Base-by-base conservation (phyloP, 2,888 invertebrate species). In the Hydropsyche betteni region DNA sequence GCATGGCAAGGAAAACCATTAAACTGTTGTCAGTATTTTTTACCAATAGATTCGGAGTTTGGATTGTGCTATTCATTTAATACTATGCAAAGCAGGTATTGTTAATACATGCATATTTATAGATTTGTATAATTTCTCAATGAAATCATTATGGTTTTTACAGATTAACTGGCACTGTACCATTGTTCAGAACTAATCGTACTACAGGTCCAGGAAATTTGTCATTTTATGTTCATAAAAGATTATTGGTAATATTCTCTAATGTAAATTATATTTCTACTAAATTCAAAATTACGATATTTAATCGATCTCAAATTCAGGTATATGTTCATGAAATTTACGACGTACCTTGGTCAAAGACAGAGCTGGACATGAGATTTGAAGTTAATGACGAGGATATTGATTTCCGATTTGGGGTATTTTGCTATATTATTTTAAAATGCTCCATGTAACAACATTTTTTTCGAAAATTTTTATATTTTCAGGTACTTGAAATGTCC, bases 41-140 rank as follows among this genome's bases (percentile, higher is more conserved):
- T 81, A 7, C 76, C 78, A 2, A 84, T 89, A 0, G 86, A 89
- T 74, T 88, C 89, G 0, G 89, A 89, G 80, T 81, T 85, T 76
- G 89, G 89, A 16, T 81, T 83, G 58, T 90, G 90, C 80, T 89
- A 83, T 80, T 84, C 85, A n/a, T 85, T 89, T 78, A 89, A 90
- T 82, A 87, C 87, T 8, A 81, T 86, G 75, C 89, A 90, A 80
- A 84, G 84, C 80, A 83, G 82, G 89, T 89, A 83, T 81, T 81
- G 75, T 53, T 7, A 73, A 38, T n/a, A 8, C 50, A 14, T 3
- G 7, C 7, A 52, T 2, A 70, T 33, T 53, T n/a, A 70, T 12
- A 14, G 34, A 16, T 61, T 10, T 53, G 44, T 12, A 0, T 34
- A 36, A 7, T 51, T 33, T 16, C 38, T 8, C 51, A 51, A 12